Evolutionary conservation across 2,113 vertebrate genomes (phyloP).

Genomic region (Hirundichthys speculiger): DNA sequence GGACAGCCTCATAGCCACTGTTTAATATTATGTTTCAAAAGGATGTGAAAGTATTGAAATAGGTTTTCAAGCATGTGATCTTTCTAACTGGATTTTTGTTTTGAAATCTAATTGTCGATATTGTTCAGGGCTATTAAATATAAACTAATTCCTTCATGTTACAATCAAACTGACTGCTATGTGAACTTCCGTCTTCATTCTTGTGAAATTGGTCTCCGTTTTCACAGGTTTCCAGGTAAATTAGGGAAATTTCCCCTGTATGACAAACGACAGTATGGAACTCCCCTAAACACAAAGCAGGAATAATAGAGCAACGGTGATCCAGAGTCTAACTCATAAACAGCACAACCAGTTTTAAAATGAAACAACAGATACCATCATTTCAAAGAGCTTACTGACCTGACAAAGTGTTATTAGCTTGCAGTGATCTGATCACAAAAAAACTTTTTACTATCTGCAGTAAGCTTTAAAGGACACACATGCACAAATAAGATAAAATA

Average conservation of each 20-base stretch:
- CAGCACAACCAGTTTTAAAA: not conserved
- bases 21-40: too few relatives aligned
- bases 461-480: too few relatives aligned
- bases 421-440: not conserved
- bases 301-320: not conserved
- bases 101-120: too few relatives aligned
- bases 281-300: slow-evolving; percentile 7
- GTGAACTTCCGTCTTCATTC: too few relatives aligned
- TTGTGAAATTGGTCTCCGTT: not conserved
- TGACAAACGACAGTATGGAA: slow-evolving; percentile 8
- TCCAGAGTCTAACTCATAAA: not conserved
- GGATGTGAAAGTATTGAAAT: too few relatives aligned
- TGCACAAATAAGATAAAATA: too few relatives aligned
- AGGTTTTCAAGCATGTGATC: too few relatives aligned
- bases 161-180: too few relatives aligned
- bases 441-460: too few relatives aligned
- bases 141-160: too few relatives aligned
- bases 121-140: not conserved
- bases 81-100: too few relatives aligned
- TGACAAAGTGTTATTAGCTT: not conserved
- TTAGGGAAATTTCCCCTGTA: not conserved
- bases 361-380: not conserved
- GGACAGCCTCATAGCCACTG: not conserved
- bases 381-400: not conserved
- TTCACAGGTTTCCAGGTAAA: not conserved